Percentiles rank a stretch among this genome's conserved stretches.
Evolutionary conservation across 2,797 vertebrate genomes (phyloP).

Genomic region (Manis javanica): DNA sequence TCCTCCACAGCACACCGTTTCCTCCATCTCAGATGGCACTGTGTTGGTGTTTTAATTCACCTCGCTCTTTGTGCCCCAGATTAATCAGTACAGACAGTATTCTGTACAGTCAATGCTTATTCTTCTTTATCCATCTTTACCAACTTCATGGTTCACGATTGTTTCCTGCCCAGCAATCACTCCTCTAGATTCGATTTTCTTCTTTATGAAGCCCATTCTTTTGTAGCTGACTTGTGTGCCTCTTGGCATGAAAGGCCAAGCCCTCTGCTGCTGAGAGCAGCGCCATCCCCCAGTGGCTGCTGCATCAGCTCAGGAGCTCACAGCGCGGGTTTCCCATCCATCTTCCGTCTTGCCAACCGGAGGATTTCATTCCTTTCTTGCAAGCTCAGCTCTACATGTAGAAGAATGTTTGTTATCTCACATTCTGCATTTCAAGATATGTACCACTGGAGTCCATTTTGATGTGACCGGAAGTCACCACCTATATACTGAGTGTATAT

Average conservation of each 20-base stretch:
- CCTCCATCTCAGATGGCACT: not conserved
- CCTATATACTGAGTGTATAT: not conserved
- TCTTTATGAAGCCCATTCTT: not conserved
- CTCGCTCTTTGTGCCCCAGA: not conserved
- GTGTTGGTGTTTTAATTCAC: not conserved
- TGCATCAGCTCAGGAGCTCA: not conserved
- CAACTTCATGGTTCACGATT: not conserved
- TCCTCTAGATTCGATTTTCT: not conserved
- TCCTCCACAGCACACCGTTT: not conserved
- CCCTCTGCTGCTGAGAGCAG: not conserved
- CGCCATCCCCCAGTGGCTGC: not conserved
- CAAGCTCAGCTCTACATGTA: not conserved
- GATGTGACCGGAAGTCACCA: not conserved
- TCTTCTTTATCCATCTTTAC: not conserved
- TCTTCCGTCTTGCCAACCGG: not conserved
- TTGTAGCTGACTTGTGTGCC: not conserved
- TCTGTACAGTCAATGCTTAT: not conserved
- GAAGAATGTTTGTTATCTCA: not conserved
- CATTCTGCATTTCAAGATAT: not conserved
- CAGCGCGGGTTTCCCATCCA: not conserved
- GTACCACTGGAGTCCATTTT: not conserved
- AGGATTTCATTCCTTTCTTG: conserved; percentile 14
- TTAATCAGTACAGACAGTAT: not conserved
- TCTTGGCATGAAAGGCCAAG: not conserved
- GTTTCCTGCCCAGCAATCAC: not conserved